Conservation (phyloP, 1,140 invertebrate genomes). For the Aphaenogaster ashmeadi region DNA sequence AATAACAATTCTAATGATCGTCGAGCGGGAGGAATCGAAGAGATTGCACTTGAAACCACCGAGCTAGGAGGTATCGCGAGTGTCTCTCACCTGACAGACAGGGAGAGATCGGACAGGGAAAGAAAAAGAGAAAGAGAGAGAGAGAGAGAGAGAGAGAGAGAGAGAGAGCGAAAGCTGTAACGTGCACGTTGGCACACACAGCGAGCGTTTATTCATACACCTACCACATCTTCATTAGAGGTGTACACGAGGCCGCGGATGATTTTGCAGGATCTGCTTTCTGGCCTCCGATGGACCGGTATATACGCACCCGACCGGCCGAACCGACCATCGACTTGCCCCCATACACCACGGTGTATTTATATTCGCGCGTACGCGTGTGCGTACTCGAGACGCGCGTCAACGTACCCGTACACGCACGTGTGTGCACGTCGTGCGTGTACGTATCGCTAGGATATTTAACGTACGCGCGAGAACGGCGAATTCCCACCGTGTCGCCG, state of each 20-base stretch:
- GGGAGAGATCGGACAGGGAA: slow-evolving; percentile 20
- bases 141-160: slow-evolving; percentile 34
- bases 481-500: slow-evolving; percentile 76
- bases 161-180: slow-evolving; percentile 38
- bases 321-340: slow-evolving; percentile 43
- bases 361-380: slow-evolving; percentile 36
- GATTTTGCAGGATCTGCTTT: slow-evolving; percentile 74
- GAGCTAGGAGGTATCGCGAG: slow-evolving; percentile 30
- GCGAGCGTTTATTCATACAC: slow-evolving; percentile 70
- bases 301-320: slow-evolving; percentile 39
- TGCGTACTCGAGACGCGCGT: slow-evolving; percentile 17
- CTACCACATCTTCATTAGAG: slow-evolving; percentile 75
- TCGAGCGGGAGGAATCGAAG: slow-evolving; percentile 25
- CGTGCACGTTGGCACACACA: slow-evolving; percentile 38
- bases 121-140: slow-evolving; percentile 9
- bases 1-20: slow-evolving; percentile 40
- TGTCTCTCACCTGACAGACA: slow-evolving; percentile 44
- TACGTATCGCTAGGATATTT: slow-evolving; percentile 31
- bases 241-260: slow-evolving; percentile 55
- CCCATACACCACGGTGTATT: slow-evolving; percentile 41
- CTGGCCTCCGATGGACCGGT: slow-evolving; percentile 50
- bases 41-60: slow-evolving; percentile 41
- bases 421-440: background rate
- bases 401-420: background rate
- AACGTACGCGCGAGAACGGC: slow-evolving; percentile 64